Base-by-base conservation (phyloP, 2,113 vertebrate genomes). In the Ageneiosus marmoratus region DNA sequence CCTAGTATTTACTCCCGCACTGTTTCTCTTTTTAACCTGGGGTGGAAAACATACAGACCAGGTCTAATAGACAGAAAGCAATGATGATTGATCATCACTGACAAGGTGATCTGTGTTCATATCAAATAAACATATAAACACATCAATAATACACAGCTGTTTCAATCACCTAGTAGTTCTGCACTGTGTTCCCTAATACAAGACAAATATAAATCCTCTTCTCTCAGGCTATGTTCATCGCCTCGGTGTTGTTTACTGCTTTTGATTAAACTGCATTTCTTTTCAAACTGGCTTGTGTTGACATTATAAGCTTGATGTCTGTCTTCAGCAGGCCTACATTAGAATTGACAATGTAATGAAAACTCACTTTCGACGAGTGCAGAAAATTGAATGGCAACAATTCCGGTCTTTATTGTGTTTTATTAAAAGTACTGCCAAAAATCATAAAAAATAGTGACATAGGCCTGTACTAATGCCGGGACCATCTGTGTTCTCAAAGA, bases 291-390 rank as follows among this genome's bases (percentile, higher is more conserved):
- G 83, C 83, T 79, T 12, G 75, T 46, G 82, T 78, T 58, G 75
- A 79, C 82, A 78, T 77, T 56, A 76, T 55, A 56, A 58, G 75
- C 82, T 58, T 78, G 65, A 83, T 70, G 82, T 34, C 65, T 72
- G 67, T 79, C 65, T 72, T 79, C 76, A 50, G 83, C 41, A 27
- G 63, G 55, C 83, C 76, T 37, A 46, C 76, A 79, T 79, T 84
- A 84, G 65, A 84, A 84, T 44, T 79, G 83, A 84, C 83, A 79
- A 32, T 46, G 60, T 84, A 84, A 84, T 84, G 83, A 84, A 84
- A 84, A 84, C 83, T 72, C 83, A 84, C 83, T 84, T 79, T 62
- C 76, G 51, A 20, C 65, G 18, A 34, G 27, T 24, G 41, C 56
- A 58, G 62, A 63, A 84, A 84, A 84, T 84, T 79, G 83, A 79